phyloP scores from a whole-genome alignment of 2,113 vertebrate genomes.

The Saccopteryx leptura region DNA sequence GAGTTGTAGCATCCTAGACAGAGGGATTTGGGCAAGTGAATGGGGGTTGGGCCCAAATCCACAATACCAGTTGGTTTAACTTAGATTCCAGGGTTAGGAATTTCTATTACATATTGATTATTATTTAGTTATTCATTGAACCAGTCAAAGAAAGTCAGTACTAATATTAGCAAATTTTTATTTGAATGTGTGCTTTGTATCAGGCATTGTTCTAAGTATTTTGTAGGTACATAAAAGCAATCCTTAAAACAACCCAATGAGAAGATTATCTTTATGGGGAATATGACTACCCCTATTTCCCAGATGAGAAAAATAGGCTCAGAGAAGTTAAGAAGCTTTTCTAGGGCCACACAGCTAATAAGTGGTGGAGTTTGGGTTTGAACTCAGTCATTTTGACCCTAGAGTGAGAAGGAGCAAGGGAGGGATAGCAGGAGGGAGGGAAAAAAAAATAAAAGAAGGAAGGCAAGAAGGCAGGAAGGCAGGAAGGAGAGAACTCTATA shows the following conservation, averaged over 20 bases:
- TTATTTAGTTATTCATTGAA: conserved; percentile 12
- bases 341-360: background rate
- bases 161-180: conserved; percentile 21
- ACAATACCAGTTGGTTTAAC: background rate
- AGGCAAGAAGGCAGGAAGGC: no score
- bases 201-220: background rate
- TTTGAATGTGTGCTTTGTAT: conserved; percentile 25
- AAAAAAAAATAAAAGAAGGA: no score
- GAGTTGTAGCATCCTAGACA: conserved; percentile 32
- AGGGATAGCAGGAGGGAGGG: background rate
- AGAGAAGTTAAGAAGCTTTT: conserved; percentile 14
- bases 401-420: background rate
- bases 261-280: background rate
- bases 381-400: background rate
- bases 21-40: conserved; percentile 37
- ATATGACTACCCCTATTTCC: background rate
- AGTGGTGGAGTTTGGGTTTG: background rate
- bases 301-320: conserved; percentile 4
- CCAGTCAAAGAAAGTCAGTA: conserved; percentile 29
- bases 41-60: conserved; percentile 43
- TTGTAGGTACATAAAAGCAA: background rate
- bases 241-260: background rate
- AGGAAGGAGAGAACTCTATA: background rate
- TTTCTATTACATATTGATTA: conserved; percentile 6
- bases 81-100: background rate